Percentiles rank a stretch among this genome's conserved stretches.
phyloP scores from a whole-genome alignment of 2,797 vertebrate genomes.

The Peromyscus melanophrys region DNA sequence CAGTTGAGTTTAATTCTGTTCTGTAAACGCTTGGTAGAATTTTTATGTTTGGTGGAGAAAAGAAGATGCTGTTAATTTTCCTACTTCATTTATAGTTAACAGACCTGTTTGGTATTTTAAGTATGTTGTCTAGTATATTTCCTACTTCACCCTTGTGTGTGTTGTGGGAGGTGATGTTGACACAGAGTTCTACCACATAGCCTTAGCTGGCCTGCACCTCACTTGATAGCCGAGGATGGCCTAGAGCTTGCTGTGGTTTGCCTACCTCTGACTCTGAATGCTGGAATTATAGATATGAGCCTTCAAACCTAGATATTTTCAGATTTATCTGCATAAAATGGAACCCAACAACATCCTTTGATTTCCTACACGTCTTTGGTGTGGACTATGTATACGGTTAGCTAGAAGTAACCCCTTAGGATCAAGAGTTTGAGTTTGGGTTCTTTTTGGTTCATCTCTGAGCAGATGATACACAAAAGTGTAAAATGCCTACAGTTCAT shows the following conservation, averaged over 20 bases:
- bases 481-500: neutral
- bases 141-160: neutral
- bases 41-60: neutral
- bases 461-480: neutral
- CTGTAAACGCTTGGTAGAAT: neutral
- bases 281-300: neutral
- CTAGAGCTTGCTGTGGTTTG: neutral
- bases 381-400: neutral
- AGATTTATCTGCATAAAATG: neutral
- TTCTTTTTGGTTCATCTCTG: neutral
- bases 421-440: neutral
- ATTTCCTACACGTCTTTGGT: conserved; percentile 8
- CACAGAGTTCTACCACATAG: neutral
- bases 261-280: neutral
- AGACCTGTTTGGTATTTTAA: neutral
- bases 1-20: conserved; percentile 16
- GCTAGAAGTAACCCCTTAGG: neutral
- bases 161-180: neutral
- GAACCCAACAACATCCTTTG: neutral
- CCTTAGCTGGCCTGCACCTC: neutral
- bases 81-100: neutral
- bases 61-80: neutral
- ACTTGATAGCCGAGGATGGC: neutral
- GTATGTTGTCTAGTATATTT: neutral
- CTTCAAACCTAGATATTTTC: neutral